Evolutionary conservation across 2,888 invertebrate genomes (phyloP), one percentile per base, ranked within the genome.

Genomic region (Argyresthia albistria): DNA sequence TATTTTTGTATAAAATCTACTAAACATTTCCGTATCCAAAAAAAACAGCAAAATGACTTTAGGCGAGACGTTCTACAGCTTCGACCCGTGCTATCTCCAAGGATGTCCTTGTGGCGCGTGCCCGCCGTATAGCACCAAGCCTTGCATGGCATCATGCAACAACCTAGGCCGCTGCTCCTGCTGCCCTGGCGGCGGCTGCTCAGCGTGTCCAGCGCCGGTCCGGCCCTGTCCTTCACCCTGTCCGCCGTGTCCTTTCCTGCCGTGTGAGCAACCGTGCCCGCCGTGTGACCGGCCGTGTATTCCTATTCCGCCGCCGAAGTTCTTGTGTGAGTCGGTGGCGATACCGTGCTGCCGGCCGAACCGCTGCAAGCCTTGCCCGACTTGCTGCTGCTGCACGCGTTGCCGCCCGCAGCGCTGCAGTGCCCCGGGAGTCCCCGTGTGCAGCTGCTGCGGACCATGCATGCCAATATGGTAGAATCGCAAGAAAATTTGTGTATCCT

Each of bases 341-440:
- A 89, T 88, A 61, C 90, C 79, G 55, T 83, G 73, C 77, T 90
- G 87, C 74, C 82, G 76, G 57, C 83, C 87, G 1, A 81, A 82
- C 59, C 74, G 89, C 57, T 89, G 88, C 65, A 89, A 86, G 69
- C 88, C 90, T 1, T 90, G 89, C 60, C 82, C 90, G 7, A 88
- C 88, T 64, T 89, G 89, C 70, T 86, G 88, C 68, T 87, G 83
- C 59, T 11, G 35, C 54, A 78, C 84, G 0, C 79, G 66, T 0
- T 81, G 81, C 56, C 65, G 64, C 1, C 77, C 80, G 4, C 82
- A 83, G 54, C 72, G 81, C 2, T 84, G 84, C 67, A 81, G 83
- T 55, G 83, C 75, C 58, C 80, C 86, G 7, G 84, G 84, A 14
- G 76, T 76, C 0, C 82, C 86, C 0, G 70, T 82, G 11, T 84